A percentile compares a stretch with the other conserved stretches of the same genome.
Evolutionary conservation across 2,888 invertebrate species (phyloP).

Genomic region (Dynastes tityus): DNA sequence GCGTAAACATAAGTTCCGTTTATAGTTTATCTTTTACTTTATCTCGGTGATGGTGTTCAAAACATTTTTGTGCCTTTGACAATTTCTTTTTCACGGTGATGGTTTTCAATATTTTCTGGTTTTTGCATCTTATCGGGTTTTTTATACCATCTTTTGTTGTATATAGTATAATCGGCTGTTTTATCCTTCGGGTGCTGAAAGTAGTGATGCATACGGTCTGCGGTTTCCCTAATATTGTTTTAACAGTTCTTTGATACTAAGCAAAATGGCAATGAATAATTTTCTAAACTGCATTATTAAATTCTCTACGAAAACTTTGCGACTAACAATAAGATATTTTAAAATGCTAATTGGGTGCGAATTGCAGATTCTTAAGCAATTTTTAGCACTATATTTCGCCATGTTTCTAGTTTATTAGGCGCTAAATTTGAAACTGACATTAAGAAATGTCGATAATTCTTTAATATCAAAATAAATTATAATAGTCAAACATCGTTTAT

Average conservation of each 20-base stretch:
- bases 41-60: slow-evolving; percentile 33
- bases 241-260: slow-evolving; percentile 35
- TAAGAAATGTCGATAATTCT: too few relatives aligned
- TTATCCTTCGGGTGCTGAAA: slow-evolving; percentile 50
- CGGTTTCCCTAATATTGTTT: slow-evolving; percentile 28
- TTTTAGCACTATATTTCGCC: slow-evolving; percentile 20
- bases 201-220: slow-evolving; percentile 24
- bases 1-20: slow-evolving; percentile 17
- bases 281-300: slow-evolving; percentile 23
- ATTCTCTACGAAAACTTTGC: neutral
- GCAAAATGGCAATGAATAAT: slow-evolving; percentile 26
- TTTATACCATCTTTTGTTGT: slow-evolving; percentile 45
- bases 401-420: neutral
- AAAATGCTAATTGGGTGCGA: neutral
- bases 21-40: slow-evolving; percentile 19
- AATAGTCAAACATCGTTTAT: too few relatives aligned
- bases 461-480: too few relatives aligned
- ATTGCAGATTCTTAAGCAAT: neutral
- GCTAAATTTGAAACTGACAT: neutral
- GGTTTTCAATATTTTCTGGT: slow-evolving; percentile 51
- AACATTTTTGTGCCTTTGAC: slow-evolving; percentile 36
- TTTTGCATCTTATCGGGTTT: slow-evolving; percentile 31
- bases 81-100: slow-evolving; percentile 45
- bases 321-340: neutral
- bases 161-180: slow-evolving; percentile 51